Evolutionary conservation across 2,113 vertebrate species (phyloP).

Genomic region (Pseudorectes ferrugineus): DNA sequence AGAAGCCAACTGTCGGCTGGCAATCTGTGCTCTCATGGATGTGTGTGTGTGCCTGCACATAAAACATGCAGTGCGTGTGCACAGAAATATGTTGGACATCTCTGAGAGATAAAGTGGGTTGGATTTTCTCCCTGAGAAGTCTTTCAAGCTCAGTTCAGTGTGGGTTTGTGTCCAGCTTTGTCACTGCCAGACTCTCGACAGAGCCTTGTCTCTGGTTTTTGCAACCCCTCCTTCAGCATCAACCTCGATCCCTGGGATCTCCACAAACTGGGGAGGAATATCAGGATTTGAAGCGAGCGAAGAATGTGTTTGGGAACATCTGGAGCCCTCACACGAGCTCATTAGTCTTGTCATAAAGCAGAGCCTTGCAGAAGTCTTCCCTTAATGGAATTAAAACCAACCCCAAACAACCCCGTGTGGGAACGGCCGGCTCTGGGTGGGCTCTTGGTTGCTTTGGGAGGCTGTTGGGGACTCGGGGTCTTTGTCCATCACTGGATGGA

Average conservation of each 20-base stretch:
- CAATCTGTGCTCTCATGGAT: not conserved
- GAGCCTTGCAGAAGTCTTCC: not conserved
- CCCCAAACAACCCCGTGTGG: fast-evolving
- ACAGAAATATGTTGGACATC: not conserved
- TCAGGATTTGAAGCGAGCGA: not conserved
- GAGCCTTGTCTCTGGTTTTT: not conserved
- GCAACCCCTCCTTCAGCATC: not conserved
- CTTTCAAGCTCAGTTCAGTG: not conserved
- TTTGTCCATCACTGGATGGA: not conserved
- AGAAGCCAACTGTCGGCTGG: not conserved
- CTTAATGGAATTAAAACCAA: not conserved
- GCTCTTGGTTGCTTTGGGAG: not conserved
- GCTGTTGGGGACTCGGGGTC: fast-evolving
- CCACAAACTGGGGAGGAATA: not conserved
- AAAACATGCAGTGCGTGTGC: fast-evolving
- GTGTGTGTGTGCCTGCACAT: not conserved
- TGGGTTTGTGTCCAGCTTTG: not conserved
- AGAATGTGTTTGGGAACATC: not conserved
- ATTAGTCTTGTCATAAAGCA: not conserved
- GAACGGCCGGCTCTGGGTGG: not conserved
- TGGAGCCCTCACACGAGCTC: not conserved
- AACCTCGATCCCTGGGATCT: not conserved
- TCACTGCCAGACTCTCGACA: not conserved
- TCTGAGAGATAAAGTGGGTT: not conserved
- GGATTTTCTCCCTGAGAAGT: not conserved